Evolutionary conservation across 2,888 invertebrate genomes (phyloP).

Genomic region (Meliscaeva auricollis): DNA sequence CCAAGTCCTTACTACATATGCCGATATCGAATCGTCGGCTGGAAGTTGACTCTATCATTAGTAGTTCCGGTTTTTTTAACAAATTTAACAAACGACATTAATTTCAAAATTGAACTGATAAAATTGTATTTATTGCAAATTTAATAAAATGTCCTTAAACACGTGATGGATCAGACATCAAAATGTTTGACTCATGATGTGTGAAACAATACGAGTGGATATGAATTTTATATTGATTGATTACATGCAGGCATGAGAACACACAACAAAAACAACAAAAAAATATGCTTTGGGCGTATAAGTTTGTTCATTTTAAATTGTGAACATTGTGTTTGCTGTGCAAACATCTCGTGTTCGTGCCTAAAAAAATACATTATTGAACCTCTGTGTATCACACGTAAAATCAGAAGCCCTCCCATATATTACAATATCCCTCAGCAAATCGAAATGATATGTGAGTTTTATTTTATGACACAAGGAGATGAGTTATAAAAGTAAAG

Average conservation of each 20-base stretch:
- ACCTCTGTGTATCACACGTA: background rate
- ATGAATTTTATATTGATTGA: constrained; percentile 12
- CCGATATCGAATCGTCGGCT: no score
- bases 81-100: no score
- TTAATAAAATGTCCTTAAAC: background rate
- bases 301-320: background rate
- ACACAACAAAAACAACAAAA: no score
- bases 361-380: constrained; percentile 2
- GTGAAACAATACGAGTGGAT: background rate
- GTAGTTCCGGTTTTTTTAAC: no score
- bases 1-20: no score
- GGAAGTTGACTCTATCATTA: no score
- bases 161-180: background rate
- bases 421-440: background rate
- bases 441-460: constrained; percentile 3
- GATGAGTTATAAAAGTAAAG: constrained; percentile 9
- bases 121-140: background rate
- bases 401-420: background rate
- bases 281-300: background rate
- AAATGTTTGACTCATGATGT: background rate
- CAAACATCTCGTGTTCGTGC: background rate
- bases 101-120: no score
- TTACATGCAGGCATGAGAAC: background rate
- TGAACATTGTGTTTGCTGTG: constrained; percentile 1
- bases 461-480: constrained; percentile 6